A percentile compares a stretch with the other conserved stretches of the same genome.
phyloP scores from a whole-genome alignment of 2,888 invertebrate species.

The Pyrochroa serraticornis region DNA sequence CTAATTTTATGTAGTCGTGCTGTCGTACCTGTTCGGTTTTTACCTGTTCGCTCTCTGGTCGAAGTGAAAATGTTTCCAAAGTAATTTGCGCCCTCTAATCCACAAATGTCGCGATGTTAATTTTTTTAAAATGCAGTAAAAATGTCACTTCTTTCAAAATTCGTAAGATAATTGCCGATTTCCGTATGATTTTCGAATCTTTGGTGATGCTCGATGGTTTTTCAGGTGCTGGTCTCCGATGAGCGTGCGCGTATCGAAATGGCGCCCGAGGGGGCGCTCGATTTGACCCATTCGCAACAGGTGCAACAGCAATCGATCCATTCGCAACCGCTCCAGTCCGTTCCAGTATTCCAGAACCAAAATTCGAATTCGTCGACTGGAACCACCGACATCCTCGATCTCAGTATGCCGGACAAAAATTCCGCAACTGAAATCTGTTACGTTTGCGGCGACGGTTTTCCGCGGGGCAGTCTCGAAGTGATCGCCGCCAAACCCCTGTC shows the following conservation, averaged over 20 bases:
- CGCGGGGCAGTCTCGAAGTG: conserved; percentile 79
- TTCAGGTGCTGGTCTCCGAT: conserved; percentile 41
- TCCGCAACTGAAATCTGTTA: conserved; percentile 89
- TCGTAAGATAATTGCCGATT: no score
- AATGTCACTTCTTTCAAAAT: no score
- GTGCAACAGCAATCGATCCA: conserved; percentile 1
- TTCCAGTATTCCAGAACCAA: conserved; percentile 53
- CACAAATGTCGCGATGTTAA: no score
- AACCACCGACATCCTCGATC: conserved; percentile 78
- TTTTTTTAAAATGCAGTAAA: no score
- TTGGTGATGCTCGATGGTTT: conserved; percentile 18
- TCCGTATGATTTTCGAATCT: no score
- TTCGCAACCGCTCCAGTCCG: conserved; percentile 37
- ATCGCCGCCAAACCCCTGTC: conserved; percentile 65
- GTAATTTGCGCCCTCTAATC: no score
- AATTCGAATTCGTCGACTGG: conserved; percentile 57
- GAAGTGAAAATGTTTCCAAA: conserved; percentile 1
- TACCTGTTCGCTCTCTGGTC: conserved; percentile 4
- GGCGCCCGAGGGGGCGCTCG: conserved; percentile 59
- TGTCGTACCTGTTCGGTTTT: not conserved
- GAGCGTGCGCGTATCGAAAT: conserved; percentile 47
- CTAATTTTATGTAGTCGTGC: conserved; percentile 1
- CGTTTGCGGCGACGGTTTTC: conserved; percentile 88
- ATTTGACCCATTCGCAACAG: conserved; percentile 59
- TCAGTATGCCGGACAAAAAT: conserved; percentile 93